phyloP scores from a whole-genome alignment of 2,888 invertebrate genomes.

The Hydriomena furcata region DNA sequence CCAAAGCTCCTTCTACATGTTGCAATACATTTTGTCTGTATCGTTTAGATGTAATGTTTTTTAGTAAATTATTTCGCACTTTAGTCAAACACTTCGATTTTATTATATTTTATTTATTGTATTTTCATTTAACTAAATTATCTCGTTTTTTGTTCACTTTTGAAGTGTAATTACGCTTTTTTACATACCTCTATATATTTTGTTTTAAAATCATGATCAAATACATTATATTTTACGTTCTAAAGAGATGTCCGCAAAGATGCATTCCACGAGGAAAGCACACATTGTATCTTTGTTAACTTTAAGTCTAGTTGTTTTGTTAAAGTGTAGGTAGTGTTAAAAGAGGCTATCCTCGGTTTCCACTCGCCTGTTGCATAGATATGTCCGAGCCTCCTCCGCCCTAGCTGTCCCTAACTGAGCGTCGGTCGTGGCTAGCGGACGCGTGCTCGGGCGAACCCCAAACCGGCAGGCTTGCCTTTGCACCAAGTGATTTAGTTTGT shows the following conservation, averaged over 20 bases:
- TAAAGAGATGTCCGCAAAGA: slow-evolving; percentile 69
- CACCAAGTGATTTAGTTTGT: slow-evolving; percentile 84
- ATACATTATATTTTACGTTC: slow-evolving; percentile 70
- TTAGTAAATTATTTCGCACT: slow-evolving; percentile 82
- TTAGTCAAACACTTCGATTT: slow-evolving; percentile 76
- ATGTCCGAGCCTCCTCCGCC: slow-evolving; percentile 51
- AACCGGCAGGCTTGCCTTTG: slow-evolving; percentile 82
- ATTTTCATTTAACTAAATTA: slow-evolving; percentile 74
- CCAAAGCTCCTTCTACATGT: slow-evolving; percentile 79
- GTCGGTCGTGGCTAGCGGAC: slow-evolving; percentile 4
- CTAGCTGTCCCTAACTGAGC: slow-evolving; percentile 18
- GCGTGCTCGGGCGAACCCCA: slow-evolving; percentile 54
- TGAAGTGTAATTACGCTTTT: slow-evolving; percentile 80
- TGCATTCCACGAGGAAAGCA: slow-evolving; percentile 72
- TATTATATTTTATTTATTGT: slow-evolving; percentile 77
- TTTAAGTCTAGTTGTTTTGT: slow-evolving; percentile 72
- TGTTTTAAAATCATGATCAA: slow-evolving; percentile 80
- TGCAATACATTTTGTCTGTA: slow-evolving; percentile 76
- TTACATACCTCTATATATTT: slow-evolving; percentile 79
- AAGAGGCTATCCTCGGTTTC: slow-evolving; percentile 79
- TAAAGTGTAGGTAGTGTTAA: slow-evolving; percentile 56
- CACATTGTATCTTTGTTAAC: slow-evolving; percentile 71
- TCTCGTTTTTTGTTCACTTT: slow-evolving; percentile 74
- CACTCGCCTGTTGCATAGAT: slow-evolving; percentile 71
- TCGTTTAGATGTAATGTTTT: slow-evolving; percentile 76